phyloP scores from a whole-genome alignment of 2,113 vertebrate genomes.

The Sterna hirundo region DNA sequence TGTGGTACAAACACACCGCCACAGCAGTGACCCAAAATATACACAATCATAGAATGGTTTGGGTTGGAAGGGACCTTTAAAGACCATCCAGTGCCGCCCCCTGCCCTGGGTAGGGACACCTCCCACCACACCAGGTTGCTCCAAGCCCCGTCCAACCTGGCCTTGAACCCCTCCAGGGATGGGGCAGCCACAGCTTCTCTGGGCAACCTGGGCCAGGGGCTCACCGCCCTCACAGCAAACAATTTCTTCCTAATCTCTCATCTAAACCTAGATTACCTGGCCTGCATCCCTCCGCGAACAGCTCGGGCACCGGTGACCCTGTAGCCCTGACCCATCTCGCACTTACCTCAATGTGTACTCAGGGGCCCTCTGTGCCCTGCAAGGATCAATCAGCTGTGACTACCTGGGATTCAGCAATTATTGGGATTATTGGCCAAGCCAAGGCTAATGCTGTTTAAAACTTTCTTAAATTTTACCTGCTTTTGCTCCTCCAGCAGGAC shows the following conservation, averaged over 20 bases:
- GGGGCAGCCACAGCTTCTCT: no score
- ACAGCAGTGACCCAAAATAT: neutral
- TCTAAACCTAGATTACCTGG: rapidly evolving
- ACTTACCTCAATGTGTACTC: rapidly evolving
- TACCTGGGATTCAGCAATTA: neutral
- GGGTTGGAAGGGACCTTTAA: neutral
- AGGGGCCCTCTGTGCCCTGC: neutral
- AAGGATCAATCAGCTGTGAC: neutral
- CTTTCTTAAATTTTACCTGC: neutral
- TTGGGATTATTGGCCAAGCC: neutral
- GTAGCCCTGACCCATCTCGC: neutral
- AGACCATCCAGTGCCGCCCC: neutral
- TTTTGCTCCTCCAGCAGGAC: neutral
- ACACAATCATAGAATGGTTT: neutral
- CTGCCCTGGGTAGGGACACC: no score
- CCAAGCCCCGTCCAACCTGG: no score
- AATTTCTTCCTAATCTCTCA: neutral
- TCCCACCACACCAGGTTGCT: no score
- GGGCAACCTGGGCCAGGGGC: neutral
- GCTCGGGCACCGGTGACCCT: neutral
- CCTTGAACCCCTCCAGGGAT: no score
- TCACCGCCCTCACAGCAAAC: neutral
- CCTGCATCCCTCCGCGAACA: neutral
- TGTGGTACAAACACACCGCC: neutral
- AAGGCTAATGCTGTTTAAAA: neutral